Percentiles rank a stretch among this genome's conserved stretches.
Evolutionary conservation across 2,797 vertebrate genomes (phyloP).

Genomic region (Synaphobranchus kaupii): DNA sequence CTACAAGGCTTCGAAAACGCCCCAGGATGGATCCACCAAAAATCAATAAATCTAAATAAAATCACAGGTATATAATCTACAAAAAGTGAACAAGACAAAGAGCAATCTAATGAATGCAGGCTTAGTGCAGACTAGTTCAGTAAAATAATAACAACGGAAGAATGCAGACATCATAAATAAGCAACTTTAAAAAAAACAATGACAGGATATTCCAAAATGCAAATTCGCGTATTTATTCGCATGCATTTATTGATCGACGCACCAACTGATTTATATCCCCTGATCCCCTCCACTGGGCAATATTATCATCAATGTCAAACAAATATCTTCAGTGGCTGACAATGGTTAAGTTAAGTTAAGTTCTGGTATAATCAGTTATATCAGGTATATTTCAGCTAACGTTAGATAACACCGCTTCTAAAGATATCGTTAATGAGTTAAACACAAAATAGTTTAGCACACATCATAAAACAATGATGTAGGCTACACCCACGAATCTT

Average conservation of each 20-base stretch:
- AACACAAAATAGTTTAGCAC: neutral
- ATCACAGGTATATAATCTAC: too few relatives aligned
- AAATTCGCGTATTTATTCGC: neutral
- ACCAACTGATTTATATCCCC: neutral
- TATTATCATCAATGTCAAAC: neutral
- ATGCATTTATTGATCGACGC: neutral
- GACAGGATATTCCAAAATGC: neutral
- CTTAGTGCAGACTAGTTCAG: too few relatives aligned
- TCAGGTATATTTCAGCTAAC: neutral
- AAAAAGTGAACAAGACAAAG: too few relatives aligned
- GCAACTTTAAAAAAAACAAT: neutral
- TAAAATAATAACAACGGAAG: neutral
- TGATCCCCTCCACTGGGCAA: neutral
- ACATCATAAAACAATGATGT: neutral
- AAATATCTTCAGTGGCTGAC: neutral
- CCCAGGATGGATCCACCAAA: neutral
- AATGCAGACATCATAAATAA: neutral
- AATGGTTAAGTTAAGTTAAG: neutral
- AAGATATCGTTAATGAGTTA: neutral
- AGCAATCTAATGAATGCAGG: too few relatives aligned
- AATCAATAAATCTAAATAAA: neutral
- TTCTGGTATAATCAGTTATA: neutral
- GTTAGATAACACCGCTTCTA: neutral
- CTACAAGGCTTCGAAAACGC: neutral
- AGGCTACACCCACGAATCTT: slow-evolving; percentile 13